Evolutionary conservation across 2,888 invertebrate species (phyloP), one percentile per base, ranked within the genome.

Genomic region (Celastrina argiolus): DNA sequence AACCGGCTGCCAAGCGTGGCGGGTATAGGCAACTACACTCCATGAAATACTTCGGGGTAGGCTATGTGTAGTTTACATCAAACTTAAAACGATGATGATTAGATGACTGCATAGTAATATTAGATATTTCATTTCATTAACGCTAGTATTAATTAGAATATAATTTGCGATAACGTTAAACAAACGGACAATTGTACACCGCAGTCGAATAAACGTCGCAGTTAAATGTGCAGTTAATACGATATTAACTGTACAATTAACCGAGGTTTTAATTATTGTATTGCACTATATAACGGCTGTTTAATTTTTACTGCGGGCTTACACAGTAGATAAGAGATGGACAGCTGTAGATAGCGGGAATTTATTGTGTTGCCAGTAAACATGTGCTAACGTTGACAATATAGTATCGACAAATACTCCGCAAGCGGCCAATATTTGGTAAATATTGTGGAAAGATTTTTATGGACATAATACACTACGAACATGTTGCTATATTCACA

Each of bases 221-320:
- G 59, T 65, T 42, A 65, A 65, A 65, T 59, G 59, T 65, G 41
- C 65, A 59, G 65, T 65, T 65, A 65, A 65, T 65, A 58, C 65
- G 59, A 65, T 65, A 65, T 65, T 56, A 65, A 59, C 58, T 56
- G 65, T 39, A 59, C 65, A 65, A 65, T 59, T 65, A 65, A 58
- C 65, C 59, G 65, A 31, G 58, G 16, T 42, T 42, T 65, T 65
- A 65, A 65, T 65, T 58, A 65, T 58, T 58, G 65, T 39, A 65
- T 58, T 58, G 65, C 65, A 65, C 58, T 65, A 61, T 18, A 36
- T 18, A 22, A 22, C 18, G 61, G 34, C 36, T 39, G 61, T 39
- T 61, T 61, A 61, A 61, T 39, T 61, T 61, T 61, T 61, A 61
- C 61, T 61, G 61, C 61, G 16, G 39, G 61, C 34, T 59, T 59